Evolutionary conservation across 1,140 invertebrate genomes (phyloP).

Genomic region (Trichoplusia ni): DNA sequence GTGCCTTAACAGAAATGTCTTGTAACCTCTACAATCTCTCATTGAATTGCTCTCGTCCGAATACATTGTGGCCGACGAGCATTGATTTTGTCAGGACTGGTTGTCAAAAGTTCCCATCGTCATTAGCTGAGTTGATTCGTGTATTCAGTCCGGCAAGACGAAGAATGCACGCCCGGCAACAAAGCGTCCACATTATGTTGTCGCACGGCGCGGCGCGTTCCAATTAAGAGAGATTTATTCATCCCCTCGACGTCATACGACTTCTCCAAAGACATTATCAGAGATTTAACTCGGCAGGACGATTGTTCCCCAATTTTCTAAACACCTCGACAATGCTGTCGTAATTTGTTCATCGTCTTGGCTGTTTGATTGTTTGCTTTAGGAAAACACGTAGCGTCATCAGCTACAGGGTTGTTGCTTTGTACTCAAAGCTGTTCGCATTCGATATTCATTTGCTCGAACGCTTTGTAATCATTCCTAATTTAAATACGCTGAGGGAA

Average conservation of each 20-base stretch:
- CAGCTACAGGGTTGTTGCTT: slow-evolving; percentile 49
- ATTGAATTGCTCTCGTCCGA: slow-evolving; percentile 24
- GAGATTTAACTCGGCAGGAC: slow-evolving; percentile 70
- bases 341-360: slow-evolving; percentile 72
- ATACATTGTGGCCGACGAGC: slow-evolving; percentile 8
- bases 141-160: slow-evolving; percentile 48
- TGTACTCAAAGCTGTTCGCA: slow-evolving; percentile 52
- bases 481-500: slow-evolving; percentile 51
- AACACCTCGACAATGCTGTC: slow-evolving; percentile 69
- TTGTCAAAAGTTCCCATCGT: slow-evolving; percentile 57
- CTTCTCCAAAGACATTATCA: slow-evolving; percentile 71
- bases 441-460: slow-evolving; percentile 65
- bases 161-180: slow-evolving; percentile 61
- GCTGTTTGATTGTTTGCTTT: slow-evolving; percentile 63
- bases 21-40: slow-evolving; percentile 20
- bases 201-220: slow-evolving; percentile 60
- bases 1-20: slow-evolving; percentile 14
- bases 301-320: slow-evolving; percentile 75
- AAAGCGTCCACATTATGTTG: slow-evolving; percentile 68
- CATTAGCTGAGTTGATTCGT: slow-evolving; percentile 60
- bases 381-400: slow-evolving; percentile 62
- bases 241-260: slow-evolving; percentile 56
- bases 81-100: slow-evolving; percentile 36
- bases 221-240: slow-evolving; percentile 78
- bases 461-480: slow-evolving; percentile 59